Evolutionary conservation across 2,888 invertebrate genomes (phyloP), one percentile per base, ranked within the genome.

Genomic region (Hermaeophaga mercurialis): DNA sequence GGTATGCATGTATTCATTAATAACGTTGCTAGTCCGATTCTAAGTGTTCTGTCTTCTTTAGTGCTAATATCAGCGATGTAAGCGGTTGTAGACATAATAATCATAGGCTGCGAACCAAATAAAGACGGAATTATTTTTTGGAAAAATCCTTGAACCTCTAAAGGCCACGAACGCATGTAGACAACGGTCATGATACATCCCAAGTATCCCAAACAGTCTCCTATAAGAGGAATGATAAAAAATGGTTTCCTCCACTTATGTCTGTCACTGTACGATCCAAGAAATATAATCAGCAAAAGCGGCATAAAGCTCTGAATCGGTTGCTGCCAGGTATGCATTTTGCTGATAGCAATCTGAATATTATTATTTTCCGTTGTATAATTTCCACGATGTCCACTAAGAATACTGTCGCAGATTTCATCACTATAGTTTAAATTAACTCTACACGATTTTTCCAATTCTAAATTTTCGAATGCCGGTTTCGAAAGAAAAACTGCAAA

Each of bases 71-170:
- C 78, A 2, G 77, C 76, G 17, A 78, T 73, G 54, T 78, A 78
- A 1, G 77, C 67, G 43, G 73, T 77, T 9, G 71, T 66, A 8
- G 77, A 74, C 75, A 77, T 76, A 4, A 71, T 64, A n/a, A 78
- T 49, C 69, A 76, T 73, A 0, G 83, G 79, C 57, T 79, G 75
- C 22, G 85, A 84, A 22, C 86, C 86, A 15, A 81, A 80, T 18
- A 85, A 70, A 0, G 85, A 82, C 1, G 82, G 79, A 1, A 84
- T 79, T 1, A 84, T 65, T 11, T 80, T 79, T 74, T 84, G 82
- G 46, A 81, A 79, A 47, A 84, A 68, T 5, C 79, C 84, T 48
- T 81, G 82, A 0, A 75, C 72, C 79, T 82, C 73, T 43, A 78
- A 54, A 1, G 75, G 81, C 80, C 82, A 81, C 66, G 81, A 79